Conservation (phyloP, 1,140 invertebrate genomes). For the Papilio machaon region DNA sequence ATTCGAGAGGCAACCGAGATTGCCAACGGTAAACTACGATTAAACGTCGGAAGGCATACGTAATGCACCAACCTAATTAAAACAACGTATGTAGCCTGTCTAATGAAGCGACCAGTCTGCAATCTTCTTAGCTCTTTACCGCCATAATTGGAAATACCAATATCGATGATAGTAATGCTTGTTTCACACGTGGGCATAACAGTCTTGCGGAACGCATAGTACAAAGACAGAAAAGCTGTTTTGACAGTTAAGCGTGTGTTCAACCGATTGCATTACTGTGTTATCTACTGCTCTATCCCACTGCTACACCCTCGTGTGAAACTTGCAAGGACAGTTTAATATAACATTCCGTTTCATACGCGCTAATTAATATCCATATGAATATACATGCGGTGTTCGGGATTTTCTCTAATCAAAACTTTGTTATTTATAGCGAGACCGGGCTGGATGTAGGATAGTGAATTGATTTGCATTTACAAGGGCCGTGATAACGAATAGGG, state of each 20-base stretch:
- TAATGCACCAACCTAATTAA: conserved; percentile 21
- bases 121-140: neutral
- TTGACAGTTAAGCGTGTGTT: neutral
- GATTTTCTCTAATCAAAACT: conserved; percentile 75
- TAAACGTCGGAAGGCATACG: conserved; percentile 19
- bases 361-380: conserved; percentile 72
- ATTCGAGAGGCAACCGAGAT: conserved; percentile 1
- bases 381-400: conserved; percentile 70
- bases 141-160: conserved; percentile 39
- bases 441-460: conserved; percentile 52
- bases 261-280: neutral
- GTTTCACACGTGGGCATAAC: neutral
- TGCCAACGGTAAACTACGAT: conserved; percentile 12
- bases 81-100: conserved; percentile 1
- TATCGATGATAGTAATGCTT: conserved; percentile 35
- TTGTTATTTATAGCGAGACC: conserved; percentile 71
- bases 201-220: no score
- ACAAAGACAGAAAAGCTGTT: neutral
- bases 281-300: neutral
- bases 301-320: neutral
- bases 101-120: conserved; percentile 24
- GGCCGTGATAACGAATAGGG: conserved; percentile 63
- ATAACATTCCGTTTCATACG: conserved; percentile 36
- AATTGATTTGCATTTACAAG: conserved; percentile 74
- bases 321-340: conserved; percentile 32